A percentile compares a stretch with the other conserved stretches of the same genome.
Conservation (phyloP, 2,888 invertebrate genomes). For the Meandrusa payeni region DNA sequence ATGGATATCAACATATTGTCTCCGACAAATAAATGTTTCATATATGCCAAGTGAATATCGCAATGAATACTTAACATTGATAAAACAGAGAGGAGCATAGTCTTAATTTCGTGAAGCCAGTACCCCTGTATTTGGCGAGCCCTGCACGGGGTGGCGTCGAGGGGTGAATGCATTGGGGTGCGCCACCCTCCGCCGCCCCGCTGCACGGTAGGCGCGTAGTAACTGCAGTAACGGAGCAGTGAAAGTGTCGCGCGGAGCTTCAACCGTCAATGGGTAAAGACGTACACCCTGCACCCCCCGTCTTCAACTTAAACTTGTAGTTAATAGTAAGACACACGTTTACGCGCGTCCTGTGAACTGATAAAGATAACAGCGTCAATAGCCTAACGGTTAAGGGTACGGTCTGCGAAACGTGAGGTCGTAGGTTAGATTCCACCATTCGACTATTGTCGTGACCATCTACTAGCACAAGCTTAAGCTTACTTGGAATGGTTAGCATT, state of each 20-base stretch:
- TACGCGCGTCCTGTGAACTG: slow-evolving; percentile 13
- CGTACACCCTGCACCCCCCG: slow-evolving; percentile 75
- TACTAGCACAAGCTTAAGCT: no score
- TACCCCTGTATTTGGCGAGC: slow-evolving; percentile 62
- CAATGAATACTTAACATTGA: slow-evolving; percentile 24
- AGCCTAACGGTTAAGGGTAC: no score
- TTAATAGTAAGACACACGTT: slow-evolving; percentile 54
- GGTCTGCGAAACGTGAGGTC: no score
- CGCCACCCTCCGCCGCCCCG: slow-evolving; percentile 54
- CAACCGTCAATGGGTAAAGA: slow-evolving; percentile 81
- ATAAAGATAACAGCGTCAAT: no score
- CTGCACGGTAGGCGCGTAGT: slow-evolving; percentile 77
- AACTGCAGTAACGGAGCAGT: slow-evolving; percentile 79
- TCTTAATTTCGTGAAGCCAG: slow-evolving; percentile 59
- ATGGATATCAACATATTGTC: no score
- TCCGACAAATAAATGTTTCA: no score
- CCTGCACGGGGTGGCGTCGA: slow-evolving; percentile 54
- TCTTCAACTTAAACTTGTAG: slow-evolving; percentile 72
- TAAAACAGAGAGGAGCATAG: slow-evolving; percentile 42
- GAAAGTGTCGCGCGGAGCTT: slow-evolving; percentile 79
- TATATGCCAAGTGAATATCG: no score
- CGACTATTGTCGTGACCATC: no score
- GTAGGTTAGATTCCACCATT: no score
- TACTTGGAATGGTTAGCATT: no score
- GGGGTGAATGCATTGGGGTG: slow-evolving; percentile 75